Evolutionary conservation across 2,113 vertebrate species (phyloP), one percentile per base, ranked within the genome.

Genomic region (Atherinomorus stipes): DNA sequence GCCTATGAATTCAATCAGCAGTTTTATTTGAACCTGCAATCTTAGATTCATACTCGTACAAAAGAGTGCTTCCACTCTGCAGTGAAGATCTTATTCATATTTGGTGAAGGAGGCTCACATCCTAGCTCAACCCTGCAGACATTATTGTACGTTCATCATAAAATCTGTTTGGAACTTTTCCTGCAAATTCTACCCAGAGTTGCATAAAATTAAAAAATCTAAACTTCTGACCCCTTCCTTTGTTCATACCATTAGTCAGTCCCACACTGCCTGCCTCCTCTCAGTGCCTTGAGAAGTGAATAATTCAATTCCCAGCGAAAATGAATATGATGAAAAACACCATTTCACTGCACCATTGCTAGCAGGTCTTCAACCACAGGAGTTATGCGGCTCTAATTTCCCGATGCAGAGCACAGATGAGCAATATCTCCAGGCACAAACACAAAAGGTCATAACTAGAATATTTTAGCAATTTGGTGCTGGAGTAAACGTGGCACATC

Each of bases 91-190:
- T 34, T 50, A 12, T 23, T 31, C 45, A 50, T 13, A 37, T 28
- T 26, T 68, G 31, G 19, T 38, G 4, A 31, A 64, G 42, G 1
- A 18, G 31, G 31, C 31, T n/a, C n/a, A 57, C 13, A 40, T 54
- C 22, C 34, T 12, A 4, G 18, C 18, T 13, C 19, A 56, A 22
- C 11, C 11, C 22, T 15, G 18, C 12, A 44, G 4, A 11, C 37
- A n/a, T 69, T 34, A 19, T 53, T 83, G 13, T 23, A 22, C 57
- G 60, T 70, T 0, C 26, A n/a, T 67, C 37, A 31, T 21, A 9
- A 40, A 28, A 50, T 59, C 23, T 52, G 12, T 16, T 31, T 31
- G 25, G 22, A 26, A 23, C 56, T 7, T 40, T n/a, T 18, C 4
- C 26, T 51, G 54, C 12, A 63, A 45, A 66, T 23, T 26, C 52